A percentile compares a stretch with the other conserved stretches of the same genome.
Conservation (phyloP, 2,888 invertebrate species). For the Apoderus coryli region DNA sequence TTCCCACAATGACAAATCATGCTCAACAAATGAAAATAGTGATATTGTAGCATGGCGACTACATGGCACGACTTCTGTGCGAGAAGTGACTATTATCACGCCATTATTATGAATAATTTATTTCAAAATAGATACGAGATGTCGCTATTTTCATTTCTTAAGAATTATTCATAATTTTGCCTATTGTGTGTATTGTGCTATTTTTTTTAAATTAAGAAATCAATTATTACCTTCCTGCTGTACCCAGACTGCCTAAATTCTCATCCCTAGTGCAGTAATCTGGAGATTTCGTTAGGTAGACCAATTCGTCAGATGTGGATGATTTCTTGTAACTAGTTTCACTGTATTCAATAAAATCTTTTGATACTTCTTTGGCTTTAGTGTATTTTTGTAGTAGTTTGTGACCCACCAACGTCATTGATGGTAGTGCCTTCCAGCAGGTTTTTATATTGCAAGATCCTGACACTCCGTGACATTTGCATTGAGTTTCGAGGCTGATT, state of each 20-base stretch:
- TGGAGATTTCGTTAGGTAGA: conserved; percentile 66
- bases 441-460: conserved; percentile 71
- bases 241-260: conserved; percentile 60
- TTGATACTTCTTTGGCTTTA: conserved; percentile 36
- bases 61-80: too few species aligned
- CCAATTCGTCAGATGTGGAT: conserved; percentile 40
- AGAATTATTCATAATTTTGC: too few species aligned
- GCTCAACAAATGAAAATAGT: too few species aligned
- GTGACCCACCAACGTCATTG: conserved; percentile 38
- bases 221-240: conserved; percentile 51
- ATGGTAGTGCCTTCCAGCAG: conserved; percentile 62
- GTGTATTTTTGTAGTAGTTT: conserved; percentile 44
- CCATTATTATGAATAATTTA: too few species aligned
- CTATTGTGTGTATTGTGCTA: too few species aligned
- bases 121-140: too few species aligned
- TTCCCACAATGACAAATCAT: too few species aligned
- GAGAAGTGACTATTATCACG: too few species aligned
- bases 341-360: conserved; percentile 14
- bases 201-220: too few species aligned
- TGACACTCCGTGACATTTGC: conserved; percentile 76
- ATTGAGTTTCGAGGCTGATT: conserved; percentile 44
- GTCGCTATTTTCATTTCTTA: too few species aligned
- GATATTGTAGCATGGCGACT: too few species aligned
- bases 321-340: conserved; percentile 14
- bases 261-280: conserved; percentile 68